Evolutionary conservation across 2,888 invertebrate species (phyloP), one percentile per base, ranked within the genome.

Genomic region (Minunthozetes semirufus): DNA sequence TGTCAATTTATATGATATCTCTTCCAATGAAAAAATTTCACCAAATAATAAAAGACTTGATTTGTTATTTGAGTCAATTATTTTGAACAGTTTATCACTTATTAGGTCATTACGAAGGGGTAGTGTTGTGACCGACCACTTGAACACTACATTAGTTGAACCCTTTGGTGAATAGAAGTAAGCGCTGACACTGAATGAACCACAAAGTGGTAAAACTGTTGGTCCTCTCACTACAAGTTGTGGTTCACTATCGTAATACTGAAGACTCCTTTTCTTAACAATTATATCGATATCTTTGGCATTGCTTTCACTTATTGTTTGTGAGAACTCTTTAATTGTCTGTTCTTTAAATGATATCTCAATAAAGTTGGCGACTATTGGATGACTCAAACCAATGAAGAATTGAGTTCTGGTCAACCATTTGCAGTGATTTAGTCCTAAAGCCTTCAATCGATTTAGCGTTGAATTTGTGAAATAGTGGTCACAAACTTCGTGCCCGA

Each of bases 61-160:
- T 59, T 19, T 59, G 59, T 59, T 59, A 22, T 59, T 59, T 9
- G 19, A n/a, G 1, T 27, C 27, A 59, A 59, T 59, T 11, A 5
- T 11, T 59, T 59, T n/a, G 3, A 19, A 59, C 22, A 59, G 59
- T 59, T 59, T 9, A 22, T 59, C 59, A 59, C 59, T 59, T 4
- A 59, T 59, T 11, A 6, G 59, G n/a, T 19, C 59, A 6, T 59
- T 22, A 59, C 59, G 59, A 59, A n/a, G 59, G 15, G 59, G 59
- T 59, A 59, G 27, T 59, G 59, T 25, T 25, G 25, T 22, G 59
- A 59, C 25, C 22, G 59, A 59, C 59, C 59, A 59, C 59, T 59
- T 59, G 59, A 22, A 22, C 59, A 17, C 13, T 22, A 59, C 19
- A 17, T 27, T n/a, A 17, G 22, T 59, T 13, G 22, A 59, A n/a